Conservation (phyloP, 2,888 invertebrate species). For the Laspeyria flexula region DNA sequence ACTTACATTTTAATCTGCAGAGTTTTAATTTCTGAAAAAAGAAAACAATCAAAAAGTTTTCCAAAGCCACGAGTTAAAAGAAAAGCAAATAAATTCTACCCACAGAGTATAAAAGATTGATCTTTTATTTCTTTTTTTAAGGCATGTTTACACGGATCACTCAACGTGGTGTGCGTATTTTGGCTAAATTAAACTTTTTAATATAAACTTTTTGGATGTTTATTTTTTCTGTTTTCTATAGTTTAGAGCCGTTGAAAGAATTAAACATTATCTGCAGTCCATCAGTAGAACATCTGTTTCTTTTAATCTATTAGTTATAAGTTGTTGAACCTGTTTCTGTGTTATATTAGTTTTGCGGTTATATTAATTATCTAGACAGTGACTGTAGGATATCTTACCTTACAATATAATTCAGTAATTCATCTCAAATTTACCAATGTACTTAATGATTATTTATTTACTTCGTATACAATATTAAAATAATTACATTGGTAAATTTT, state of each 20-base stretch:
- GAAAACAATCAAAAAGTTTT: not conserved
- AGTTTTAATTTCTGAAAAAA: no score
- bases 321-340: not conserved
- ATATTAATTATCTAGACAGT: not conserved
- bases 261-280: not conserved
- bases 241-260: not conserved
- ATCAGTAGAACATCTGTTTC: not conserved
- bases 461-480: no score
- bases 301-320: not conserved
- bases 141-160: slow-evolving; percentile 23
- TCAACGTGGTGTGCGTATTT: slow-evolving; percentile 35
- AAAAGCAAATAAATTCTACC: not conserved
- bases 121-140: not conserved
- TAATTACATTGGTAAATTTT: no score
- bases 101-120: not conserved
- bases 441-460: no score
- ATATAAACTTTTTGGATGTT: slow-evolving; percentile 14
- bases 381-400: no score
- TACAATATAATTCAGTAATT: no score
- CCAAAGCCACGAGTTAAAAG: not conserved
- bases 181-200: slow-evolving; percentile 31
- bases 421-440: no score
- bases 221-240: not conserved
- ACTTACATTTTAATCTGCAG: no score
- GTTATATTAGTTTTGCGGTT: not conserved